A percentile compares a stretch with the other conserved stretches of the same genome.
These are phyloP conservation scores for Trachurus trachurus DNA, from an alignment of 2,797 vertebrate genomes.

Conservation along the genomic window DNA sequence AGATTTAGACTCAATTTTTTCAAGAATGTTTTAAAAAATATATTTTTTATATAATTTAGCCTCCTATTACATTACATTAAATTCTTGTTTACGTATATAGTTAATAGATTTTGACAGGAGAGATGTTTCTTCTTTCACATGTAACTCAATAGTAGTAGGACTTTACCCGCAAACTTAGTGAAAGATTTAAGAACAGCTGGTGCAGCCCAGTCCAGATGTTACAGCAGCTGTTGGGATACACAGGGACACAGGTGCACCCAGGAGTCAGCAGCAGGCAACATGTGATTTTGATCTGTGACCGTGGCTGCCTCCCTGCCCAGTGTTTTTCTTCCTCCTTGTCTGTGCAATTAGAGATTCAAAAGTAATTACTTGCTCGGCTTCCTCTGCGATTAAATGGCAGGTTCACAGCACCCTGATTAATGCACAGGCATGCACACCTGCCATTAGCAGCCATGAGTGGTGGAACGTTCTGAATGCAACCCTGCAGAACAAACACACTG, in stretches of 20 bases:
- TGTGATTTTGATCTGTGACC: slow-evolving; percentile 53
- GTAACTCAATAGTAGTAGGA: background rate
- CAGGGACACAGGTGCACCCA: slow-evolving; percentile 25
- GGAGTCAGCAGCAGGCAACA: slow-evolving; percentile 24
- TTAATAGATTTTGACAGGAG: background rate
- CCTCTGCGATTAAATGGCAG: slow-evolving; percentile 89
- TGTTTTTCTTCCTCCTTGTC: slow-evolving; percentile 68
- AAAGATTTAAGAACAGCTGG: background rate
- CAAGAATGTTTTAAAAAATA: background rate
- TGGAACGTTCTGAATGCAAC: slow-evolving; percentile 91
- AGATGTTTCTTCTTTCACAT: background rate
- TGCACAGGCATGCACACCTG: slow-evolving; percentile 91
- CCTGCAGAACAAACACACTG: slow-evolving; percentile 80
- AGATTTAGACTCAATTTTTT: background rate
- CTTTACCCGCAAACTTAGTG: background rate
- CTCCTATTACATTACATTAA: background rate
- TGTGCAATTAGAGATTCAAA: slow-evolving; percentile 91
- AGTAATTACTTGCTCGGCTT: slow-evolving; percentile 98
- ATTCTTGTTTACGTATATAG: background rate
- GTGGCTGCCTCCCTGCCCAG: slow-evolving; percentile 13
- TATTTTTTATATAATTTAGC: background rate
- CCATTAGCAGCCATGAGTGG: slow-evolving; percentile 88
- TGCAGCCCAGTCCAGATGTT: background rate
- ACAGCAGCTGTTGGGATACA: slow-evolving; percentile 8
- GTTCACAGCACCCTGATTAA: slow-evolving; percentile 93